phyloP scores from a whole-genome alignment of 1,140 invertebrate species.

The Calycopis cecrops region DNA sequence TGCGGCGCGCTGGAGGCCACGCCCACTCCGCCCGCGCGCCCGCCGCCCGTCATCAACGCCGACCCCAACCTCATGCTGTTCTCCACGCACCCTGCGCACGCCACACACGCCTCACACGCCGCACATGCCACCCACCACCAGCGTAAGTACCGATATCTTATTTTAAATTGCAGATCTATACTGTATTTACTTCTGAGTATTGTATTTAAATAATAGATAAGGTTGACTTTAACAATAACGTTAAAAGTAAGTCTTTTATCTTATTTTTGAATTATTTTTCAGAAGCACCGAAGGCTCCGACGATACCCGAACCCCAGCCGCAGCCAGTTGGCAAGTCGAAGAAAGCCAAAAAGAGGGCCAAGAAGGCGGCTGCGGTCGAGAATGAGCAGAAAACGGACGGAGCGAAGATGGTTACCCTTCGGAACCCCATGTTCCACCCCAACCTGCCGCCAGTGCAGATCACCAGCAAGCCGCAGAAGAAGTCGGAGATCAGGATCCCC shows the following conservation, averaged over 20 bases:
- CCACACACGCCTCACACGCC: not conserved
- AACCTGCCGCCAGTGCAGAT: slow-evolving; percentile 58
- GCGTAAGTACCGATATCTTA: too few species aligned
- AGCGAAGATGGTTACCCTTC: slow-evolving; percentile 84
- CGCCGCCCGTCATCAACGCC: slow-evolving; percentile 63
- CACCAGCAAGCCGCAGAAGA: slow-evolving; percentile 71
- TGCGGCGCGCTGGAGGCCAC: slow-evolving; percentile 40
- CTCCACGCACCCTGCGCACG: slow-evolving; percentile 21
- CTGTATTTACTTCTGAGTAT: too few species aligned
- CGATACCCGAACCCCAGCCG: slow-evolving; percentile 42
- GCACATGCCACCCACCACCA: not conserved
- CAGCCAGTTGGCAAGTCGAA: slow-evolving; percentile 46
- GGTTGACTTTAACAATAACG: too few species aligned
- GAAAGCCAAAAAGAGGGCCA: slow-evolving; percentile 66
- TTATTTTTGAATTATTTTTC: slow-evolving; percentile 18
- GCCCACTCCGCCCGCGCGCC: slow-evolving; percentile 50
- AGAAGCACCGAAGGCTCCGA: slow-evolving; percentile 55
- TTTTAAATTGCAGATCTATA: too few species aligned
- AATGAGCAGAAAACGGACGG: slow-evolving; percentile 41
- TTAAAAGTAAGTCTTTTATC: too few species aligned
- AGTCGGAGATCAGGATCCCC: slow-evolving; percentile 54
- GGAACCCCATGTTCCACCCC: slow-evolving; percentile 83
- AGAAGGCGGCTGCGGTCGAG: slow-evolving; percentile 39
- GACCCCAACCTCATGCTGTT: slow-evolving; percentile 53
- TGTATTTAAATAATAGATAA: too few species aligned